Evolutionary conservation across 2,113 vertebrate species (phyloP).

Genomic region (Prunella fulvescens): DNA sequence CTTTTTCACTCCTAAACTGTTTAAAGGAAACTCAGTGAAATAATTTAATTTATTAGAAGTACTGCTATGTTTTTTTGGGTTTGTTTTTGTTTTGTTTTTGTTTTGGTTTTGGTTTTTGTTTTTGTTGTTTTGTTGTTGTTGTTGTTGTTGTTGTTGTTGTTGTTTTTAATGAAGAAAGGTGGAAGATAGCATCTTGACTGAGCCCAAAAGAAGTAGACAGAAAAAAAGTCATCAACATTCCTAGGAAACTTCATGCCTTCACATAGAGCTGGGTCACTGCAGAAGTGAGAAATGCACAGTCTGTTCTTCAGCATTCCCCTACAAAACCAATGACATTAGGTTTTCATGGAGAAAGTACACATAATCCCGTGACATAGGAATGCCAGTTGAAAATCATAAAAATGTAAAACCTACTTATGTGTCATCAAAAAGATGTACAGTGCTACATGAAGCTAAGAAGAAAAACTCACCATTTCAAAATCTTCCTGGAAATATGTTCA

Average conservation of each 20-base stretch:
- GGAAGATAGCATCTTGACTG: neutral
- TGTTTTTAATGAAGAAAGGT: neutral
- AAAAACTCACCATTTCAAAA: neutral
- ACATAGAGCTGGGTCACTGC: neutral
- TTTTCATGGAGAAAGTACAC: neutral
- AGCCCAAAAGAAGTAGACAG: neutral
- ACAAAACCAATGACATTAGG: neutral
- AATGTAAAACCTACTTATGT: neutral
- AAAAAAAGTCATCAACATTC: accelerated
- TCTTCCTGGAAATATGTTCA: neutral
- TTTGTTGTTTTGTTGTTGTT: too few relatives aligned
- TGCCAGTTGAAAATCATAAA: neutral
- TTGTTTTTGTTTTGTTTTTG: too few relatives aligned
- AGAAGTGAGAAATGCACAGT: neutral
- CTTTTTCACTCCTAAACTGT: neutral
- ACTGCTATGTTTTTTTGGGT: neutral
- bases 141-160: neutral
- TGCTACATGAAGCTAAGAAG: neutral
- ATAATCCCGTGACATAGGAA: neutral
- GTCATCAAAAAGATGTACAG: neutral
- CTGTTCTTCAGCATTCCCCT: neutral
- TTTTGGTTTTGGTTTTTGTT: neutral
- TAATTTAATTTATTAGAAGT: neutral
- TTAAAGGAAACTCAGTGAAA: neutral
- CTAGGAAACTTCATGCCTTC: neutral